Percentiles rank a stretch among this genome's conserved stretches.
These are phyloP conservation scores for Scomber colias DNA, from an alignment of 2,113 vertebrate genomes.

Conservation along the genomic window DNA sequence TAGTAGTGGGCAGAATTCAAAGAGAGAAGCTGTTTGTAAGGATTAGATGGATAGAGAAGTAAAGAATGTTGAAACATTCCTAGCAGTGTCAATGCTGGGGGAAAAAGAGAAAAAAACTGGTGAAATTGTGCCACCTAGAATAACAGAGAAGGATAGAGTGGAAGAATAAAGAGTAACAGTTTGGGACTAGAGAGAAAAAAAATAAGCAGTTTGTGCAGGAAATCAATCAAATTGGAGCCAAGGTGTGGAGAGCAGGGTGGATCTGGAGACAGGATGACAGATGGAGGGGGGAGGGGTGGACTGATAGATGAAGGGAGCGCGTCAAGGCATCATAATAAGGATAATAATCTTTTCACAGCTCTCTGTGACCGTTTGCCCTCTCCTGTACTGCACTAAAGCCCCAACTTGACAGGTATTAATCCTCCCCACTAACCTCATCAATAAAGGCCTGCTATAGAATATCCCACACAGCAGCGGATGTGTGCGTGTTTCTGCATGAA, in stretches of 20 bases:
- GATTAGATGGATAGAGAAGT: not conserved
- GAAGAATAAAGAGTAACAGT: conserved; percentile 26
- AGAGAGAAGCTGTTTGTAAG: conserved; percentile 1
- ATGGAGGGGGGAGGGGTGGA: conserved; percentile 36
- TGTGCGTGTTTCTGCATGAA: conserved; percentile 25
- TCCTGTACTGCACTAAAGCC: conserved; percentile 52
- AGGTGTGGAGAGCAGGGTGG: conserved; percentile 46
- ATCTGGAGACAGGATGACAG: conserved; percentile 58
- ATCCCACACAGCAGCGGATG: not conserved
- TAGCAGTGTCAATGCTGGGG: not conserved
- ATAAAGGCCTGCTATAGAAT: conserved; percentile 39
- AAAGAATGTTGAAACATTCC: not conserved
- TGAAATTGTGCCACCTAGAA: conserved; percentile 19
- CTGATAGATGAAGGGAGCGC: conserved; percentile 57
- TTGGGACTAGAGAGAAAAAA: conserved; percentile 24
- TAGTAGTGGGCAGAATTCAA: not conserved
- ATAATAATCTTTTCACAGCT: conserved; percentile 72
- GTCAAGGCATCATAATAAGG: conserved; percentile 65
- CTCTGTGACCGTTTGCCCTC: conserved; percentile 73
- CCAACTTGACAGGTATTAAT: conserved; percentile 71
- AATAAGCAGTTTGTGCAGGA: conserved; percentile 55
- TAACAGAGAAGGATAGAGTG: conserved; percentile 17
- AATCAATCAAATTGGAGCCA: conserved; percentile 58
- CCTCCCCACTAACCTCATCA: conserved; percentile 59
- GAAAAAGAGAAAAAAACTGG: not conserved